Conservation (phyloP, 2,888 invertebrate genomes). For the Chrysolina haemoptera region DNA sequence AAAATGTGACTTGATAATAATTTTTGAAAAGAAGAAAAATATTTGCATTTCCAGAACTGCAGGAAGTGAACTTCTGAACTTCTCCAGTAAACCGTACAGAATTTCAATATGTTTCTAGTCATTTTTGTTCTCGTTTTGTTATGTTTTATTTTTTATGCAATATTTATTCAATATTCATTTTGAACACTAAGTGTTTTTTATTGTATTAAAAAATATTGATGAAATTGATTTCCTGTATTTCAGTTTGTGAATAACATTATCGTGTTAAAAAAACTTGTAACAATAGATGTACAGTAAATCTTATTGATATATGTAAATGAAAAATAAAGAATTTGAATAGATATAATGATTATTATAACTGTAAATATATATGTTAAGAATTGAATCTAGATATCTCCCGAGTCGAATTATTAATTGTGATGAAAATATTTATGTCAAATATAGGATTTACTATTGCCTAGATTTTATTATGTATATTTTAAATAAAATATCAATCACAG, state of each 20-base stretch:
- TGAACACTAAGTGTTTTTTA: slow-evolving; percentile 2
- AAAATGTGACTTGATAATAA: too few species aligned
- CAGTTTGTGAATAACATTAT: not conserved
- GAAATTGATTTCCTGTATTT: not conserved
- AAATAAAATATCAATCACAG: slow-evolving; percentile 65
- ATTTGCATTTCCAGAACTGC: too few species aligned
- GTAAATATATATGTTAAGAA: slow-evolving; percentile 53
- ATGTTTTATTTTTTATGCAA: slow-evolving; percentile 26
- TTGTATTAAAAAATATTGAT: not conserved
- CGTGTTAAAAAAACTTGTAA: not conserved
- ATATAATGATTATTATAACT: slow-evolving; percentile 45
- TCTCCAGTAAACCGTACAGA: too few species aligned
- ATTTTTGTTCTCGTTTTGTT: slow-evolving; percentile 37
- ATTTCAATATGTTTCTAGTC: slow-evolving; percentile 28
- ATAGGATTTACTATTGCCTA: slow-evolving; percentile 69
- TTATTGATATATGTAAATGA: slow-evolving; percentile 43
- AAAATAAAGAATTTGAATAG: slow-evolving; percentile 41
- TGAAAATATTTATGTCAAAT: slow-evolving; percentile 69
- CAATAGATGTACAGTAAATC: slow-evolving; percentile 31
- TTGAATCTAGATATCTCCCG: slow-evolving; percentile 60
- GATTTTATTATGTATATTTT: slow-evolving; percentile 72
- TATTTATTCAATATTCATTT: slow-evolving; percentile 31
- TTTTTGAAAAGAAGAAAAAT: too few species aligned
- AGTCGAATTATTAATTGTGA: slow-evolving; percentile 71
- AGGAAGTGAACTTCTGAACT: too few species aligned